Conservation (phyloP, 2,888 invertebrate species). For the Theretra japonica region DNA sequence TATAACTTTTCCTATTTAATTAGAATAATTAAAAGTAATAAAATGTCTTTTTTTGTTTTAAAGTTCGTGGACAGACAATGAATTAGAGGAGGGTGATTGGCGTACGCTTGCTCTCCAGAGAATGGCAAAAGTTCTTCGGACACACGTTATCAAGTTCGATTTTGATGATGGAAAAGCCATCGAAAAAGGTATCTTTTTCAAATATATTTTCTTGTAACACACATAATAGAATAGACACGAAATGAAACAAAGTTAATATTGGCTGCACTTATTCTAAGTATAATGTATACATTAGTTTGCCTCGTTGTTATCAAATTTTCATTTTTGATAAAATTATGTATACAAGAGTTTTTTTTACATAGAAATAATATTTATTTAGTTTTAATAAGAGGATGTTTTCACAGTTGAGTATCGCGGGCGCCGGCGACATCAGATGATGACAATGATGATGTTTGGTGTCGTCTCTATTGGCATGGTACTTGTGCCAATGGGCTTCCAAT, state of each 20-base stretch:
- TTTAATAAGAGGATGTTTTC: slow-evolving; percentile 33
- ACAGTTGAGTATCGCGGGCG: slow-evolving; percentile 82
- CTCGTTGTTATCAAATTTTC: neutral
- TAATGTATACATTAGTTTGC: neutral
- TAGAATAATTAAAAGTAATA: too few species aligned
- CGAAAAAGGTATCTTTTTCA: slow-evolving; percentile 67
- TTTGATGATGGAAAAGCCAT: slow-evolving; percentile 69
- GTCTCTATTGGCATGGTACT: slow-evolving; percentile 90
- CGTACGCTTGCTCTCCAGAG: slow-evolving; percentile 84
- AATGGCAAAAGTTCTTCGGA: slow-evolving; percentile 84
- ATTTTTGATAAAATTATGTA: slow-evolving; percentile 22
- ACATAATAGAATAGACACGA: neutral
- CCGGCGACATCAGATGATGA: slow-evolving; percentile 88
- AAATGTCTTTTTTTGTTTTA: slow-evolving; percentile 27
- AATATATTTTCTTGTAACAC: neutral
- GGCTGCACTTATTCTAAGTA: neutral
- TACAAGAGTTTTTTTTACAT: neutral
- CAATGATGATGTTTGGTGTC: slow-evolving; percentile 91
- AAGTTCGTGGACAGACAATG: slow-evolving; percentile 75
- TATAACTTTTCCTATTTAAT: too few species aligned
- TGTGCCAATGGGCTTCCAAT: slow-evolving; percentile 93
- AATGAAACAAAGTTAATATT: neutral
- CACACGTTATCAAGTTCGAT: slow-evolving; percentile 88
- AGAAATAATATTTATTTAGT: slow-evolving; percentile 9
- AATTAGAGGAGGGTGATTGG: slow-evolving; percentile 82